A percentile compares a stretch with the other conserved stretches of the same genome.
These are phyloP conservation scores for Aelia acuminata DNA, from an alignment of 2,888 invertebrate species.

Conservation along the genomic window DNA sequence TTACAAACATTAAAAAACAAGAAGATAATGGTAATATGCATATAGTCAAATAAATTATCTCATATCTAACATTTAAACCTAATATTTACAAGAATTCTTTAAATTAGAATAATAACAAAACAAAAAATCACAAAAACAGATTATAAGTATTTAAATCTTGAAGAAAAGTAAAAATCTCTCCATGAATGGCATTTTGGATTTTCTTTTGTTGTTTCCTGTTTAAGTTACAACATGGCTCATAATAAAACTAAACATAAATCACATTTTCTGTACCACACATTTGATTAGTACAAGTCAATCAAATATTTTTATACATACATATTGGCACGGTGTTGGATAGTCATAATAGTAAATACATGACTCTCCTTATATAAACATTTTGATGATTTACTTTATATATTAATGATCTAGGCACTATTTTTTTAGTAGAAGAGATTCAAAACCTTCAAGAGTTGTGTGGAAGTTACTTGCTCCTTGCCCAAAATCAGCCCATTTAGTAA, in stretches of 20 bases:
- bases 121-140: slow-evolving; percentile 36
- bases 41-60: slow-evolving; percentile 44
- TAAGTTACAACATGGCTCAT: slow-evolving; percentile 20
- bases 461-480: slow-evolving; percentile 59
- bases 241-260: slow-evolving; percentile 42
- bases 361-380: slow-evolving; percentile 39
- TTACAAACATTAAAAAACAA: slow-evolving; percentile 32
- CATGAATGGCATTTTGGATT: slow-evolving; percentile 4
- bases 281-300: slow-evolving; percentile 13
- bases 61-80: slow-evolving; percentile 36
- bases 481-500: slow-evolving; percentile 89
- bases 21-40: slow-evolving; percentile 36
- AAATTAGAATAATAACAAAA: neutral
- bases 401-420: slow-evolving; percentile 49
- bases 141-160: neutral
- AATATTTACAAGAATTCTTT: slow-evolving; percentile 33
- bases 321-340: slow-evolving; percentile 40
- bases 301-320: slow-evolving; percentile 39
- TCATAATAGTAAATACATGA: neutral
- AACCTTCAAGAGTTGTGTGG: slow-evolving; percentile 47
- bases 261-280: slow-evolving; percentile 32
- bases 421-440: slow-evolving; percentile 59
- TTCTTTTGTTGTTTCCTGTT: slow-evolving; percentile 3
- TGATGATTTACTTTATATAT: slow-evolving; percentile 29
- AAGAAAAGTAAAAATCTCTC: slow-evolving; percentile 27